phyloP scores from a whole-genome alignment of 30 jellyfish, hydroid and myxozoan genomes.

The Clytia hemisphaerica region DNA sequence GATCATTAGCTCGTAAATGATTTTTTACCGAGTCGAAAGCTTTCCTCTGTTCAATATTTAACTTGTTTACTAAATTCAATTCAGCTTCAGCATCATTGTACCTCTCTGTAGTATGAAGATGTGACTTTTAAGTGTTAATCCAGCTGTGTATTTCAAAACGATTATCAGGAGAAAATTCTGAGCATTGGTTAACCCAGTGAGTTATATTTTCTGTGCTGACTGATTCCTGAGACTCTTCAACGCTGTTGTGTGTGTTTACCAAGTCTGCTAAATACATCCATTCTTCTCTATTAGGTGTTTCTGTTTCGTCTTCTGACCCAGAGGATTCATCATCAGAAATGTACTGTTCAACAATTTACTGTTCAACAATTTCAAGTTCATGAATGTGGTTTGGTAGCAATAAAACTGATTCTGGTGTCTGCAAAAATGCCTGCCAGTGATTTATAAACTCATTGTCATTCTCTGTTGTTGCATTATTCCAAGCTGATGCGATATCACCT shows the following conservation, averaged over 20 bases:
- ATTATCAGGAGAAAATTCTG: not conserved
- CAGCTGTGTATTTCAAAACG: slow-evolving; percentile 15
- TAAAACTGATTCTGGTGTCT: slow-evolving; percentile 13
- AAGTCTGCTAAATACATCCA: slow-evolving; percentile 52
- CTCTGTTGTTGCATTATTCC: slow-evolving; percentile 40
- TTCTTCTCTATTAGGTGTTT: slow-evolving; percentile 24
- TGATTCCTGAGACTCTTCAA: not conserved
- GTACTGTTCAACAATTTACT: too few species aligned
- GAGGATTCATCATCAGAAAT: not conserved
- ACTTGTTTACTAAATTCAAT: not conserved
- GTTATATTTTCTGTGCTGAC: too few species aligned
- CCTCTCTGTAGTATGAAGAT: not conserved
- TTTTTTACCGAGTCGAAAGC: slow-evolving; percentile 1
- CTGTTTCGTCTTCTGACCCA: slow-evolving; percentile 6
- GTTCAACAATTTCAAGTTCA: slow-evolving; percentile 29
- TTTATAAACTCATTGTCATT: slow-evolving; percentile 7
- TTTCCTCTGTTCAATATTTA: slow-evolving; percentile 8
- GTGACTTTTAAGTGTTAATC: slow-evolving; percentile 20
- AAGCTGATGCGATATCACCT: slow-evolving; percentile 9
- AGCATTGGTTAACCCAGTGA: slow-evolving; percentile 19
- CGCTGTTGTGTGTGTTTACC: not conserved
- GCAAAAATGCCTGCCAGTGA: slow-evolving; percentile 31
- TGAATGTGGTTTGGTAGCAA: slow-evolving; percentile 4
- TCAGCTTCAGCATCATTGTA: not conserved
- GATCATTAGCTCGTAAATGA: not conserved